Percentiles rank a stretch among this genome's conserved stretches.
Conservation (phyloP, 1,140 invertebrate genomes). For the Cyclargus thomasi region DNA sequence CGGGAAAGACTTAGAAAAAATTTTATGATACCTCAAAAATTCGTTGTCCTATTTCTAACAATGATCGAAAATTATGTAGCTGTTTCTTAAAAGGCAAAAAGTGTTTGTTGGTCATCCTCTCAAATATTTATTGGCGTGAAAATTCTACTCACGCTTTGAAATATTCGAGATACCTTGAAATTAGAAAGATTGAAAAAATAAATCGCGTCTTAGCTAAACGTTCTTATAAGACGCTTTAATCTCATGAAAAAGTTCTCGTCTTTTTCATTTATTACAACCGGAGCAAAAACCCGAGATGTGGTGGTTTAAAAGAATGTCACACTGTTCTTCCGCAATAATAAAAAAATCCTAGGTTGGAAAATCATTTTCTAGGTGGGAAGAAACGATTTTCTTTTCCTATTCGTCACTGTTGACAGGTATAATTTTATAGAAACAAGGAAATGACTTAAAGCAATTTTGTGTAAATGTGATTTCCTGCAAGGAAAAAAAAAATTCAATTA, state of each 20-base stretch:
- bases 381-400: background rate
- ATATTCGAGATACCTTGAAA: background rate
- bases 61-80: background rate
- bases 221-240: background rate
- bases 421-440: background rate
- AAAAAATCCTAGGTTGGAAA: too few species aligned
- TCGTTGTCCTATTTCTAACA: too few species aligned
- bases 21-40: too few species aligned
- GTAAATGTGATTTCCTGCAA: background rate
- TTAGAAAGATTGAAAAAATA: background rate
- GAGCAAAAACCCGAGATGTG: background rate
- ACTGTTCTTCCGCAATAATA: background rate
- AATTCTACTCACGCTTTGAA: background rate
- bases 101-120: background rate
- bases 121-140: background rate
- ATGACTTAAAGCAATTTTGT: background rate
- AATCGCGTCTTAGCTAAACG: background rate
- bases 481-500: constrained; percentile 10
- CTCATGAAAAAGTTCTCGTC: background rate
- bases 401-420: background rate
- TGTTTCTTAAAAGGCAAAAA: background rate
- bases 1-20: too few species aligned
- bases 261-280: background rate
- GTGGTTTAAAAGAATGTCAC: background rate
- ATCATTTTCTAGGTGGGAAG: background rate